phyloP scores from a whole-genome alignment of 2,888 invertebrate species.

The Leptinotarsa peninsularis region DNA sequence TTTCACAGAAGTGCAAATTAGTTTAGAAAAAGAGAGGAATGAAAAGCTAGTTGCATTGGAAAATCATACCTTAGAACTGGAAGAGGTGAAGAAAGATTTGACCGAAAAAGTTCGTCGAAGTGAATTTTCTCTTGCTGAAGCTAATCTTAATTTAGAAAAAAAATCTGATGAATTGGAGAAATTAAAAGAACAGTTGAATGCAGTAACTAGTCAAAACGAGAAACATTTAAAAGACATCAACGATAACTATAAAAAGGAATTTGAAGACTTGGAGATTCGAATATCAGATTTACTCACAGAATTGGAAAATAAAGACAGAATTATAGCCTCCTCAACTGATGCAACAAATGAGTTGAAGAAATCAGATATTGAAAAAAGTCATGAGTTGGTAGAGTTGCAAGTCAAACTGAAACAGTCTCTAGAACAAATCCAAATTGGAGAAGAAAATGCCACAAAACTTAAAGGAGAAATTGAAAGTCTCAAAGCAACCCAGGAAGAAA shows the following conservation, averaged over 20 bases:
- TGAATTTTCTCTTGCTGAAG: slow-evolving; percentile 59
- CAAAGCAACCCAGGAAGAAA: slow-evolving; percentile 38
- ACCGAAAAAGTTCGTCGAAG: slow-evolving; percentile 51
- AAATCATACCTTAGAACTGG: slow-evolving; percentile 58
- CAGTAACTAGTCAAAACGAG: slow-evolving; percentile 44
- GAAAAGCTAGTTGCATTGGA: slow-evolving; percentile 58
- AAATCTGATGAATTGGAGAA: slow-evolving; percentile 42
- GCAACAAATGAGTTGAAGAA: slow-evolving; percentile 43
- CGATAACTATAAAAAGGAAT: slow-evolving; percentile 49
- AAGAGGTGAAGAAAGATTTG: slow-evolving; percentile 58
- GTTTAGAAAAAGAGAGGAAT: slow-evolving; percentile 60
- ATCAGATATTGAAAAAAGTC: slow-evolving; percentile 61
- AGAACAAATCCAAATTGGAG: slow-evolving; percentile 43
- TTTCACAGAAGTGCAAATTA: slow-evolving; percentile 55
- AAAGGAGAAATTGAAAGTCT: slow-evolving; percentile 42
- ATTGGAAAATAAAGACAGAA: slow-evolving; percentile 47
- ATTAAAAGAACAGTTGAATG: slow-evolving; percentile 30
- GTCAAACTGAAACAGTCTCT: slow-evolving; percentile 31
- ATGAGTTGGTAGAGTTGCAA: slow-evolving; percentile 72
- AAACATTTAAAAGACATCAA: slow-evolving; percentile 39
- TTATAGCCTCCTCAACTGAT: slow-evolving; percentile 46
- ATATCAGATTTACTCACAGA: slow-evolving; percentile 45
- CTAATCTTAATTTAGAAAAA: slow-evolving; percentile 60
- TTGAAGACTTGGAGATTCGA: slow-evolving; percentile 40
- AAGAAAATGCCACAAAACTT: slow-evolving; percentile 37